Conservation (phyloP, 1,140 invertebrate species). For the Lycorma delicatula region DNA sequence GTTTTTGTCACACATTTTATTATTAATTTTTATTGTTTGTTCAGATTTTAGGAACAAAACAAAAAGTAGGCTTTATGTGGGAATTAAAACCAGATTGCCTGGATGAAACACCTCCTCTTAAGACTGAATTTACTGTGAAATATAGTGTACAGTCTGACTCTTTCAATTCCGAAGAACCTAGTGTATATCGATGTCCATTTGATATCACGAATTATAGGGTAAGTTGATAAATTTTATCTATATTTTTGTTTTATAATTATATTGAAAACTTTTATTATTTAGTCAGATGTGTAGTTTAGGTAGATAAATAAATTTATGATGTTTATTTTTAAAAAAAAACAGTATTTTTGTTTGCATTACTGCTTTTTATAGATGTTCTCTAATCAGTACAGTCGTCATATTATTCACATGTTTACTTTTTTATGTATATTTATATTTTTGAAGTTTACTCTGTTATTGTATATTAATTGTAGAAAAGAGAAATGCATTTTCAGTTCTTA, state of each 20-base stretch:
- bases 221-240: conserved; percentile 24
- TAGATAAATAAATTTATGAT: too few species aligned
- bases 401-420: too few species aligned
- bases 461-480: too few species aligned
- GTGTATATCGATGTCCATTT: conserved; percentile 46
- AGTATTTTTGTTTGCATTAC: too few species aligned
- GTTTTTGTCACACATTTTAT: background rate
- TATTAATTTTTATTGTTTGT: conserved; percentile 16
- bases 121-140: conserved; percentile 58
- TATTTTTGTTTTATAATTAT: background rate
- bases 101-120: conserved; percentile 47
- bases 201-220: conserved; percentile 57
- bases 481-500: too few species aligned
- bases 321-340: too few species aligned
- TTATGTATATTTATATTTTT: too few species aligned
- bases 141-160: conserved; percentile 42
- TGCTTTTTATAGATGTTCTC: too few species aligned
- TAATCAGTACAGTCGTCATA: too few species aligned
- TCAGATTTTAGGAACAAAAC: conserved; percentile 52
- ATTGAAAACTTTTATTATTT: too few species aligned
- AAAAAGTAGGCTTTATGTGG: conserved; percentile 75
- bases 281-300: too few species aligned
- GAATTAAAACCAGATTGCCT: conserved; percentile 54
- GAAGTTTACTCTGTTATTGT: too few species aligned
- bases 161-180: conserved; percentile 35